Base-by-base conservation (phyloP, 2,888 invertebrate species). In the Lasioglossum villosulum region DNA sequence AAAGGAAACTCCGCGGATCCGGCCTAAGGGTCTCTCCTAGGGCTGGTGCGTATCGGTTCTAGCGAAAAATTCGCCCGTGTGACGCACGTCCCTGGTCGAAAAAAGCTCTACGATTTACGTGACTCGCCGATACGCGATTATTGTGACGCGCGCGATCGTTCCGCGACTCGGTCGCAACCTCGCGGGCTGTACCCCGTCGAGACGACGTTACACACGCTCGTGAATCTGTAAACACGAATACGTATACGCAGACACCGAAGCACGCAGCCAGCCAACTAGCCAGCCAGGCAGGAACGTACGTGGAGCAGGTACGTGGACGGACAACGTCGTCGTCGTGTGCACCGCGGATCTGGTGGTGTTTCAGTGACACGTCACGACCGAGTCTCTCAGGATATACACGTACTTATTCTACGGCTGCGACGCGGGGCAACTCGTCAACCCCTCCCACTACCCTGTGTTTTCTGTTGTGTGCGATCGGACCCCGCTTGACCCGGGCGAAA, bases 1-100 rank as follows among this genome's bases (percentile, higher is more conserved):
- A 92, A 93, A 92, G 92, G 92, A 93, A 93, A 90, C 48, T 92
- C 92, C 90, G 89, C 91, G 93, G 91, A 91, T 90, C 86, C 91
- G 86, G 91, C 89, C 91, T 90, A 90, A 90, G 90, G 90, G 89
- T 90, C 88, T 90, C 90, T 90, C 90, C 85, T 90, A 93, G 92
- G 93, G 93, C 92, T 93, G 91, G 90, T 93, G 90, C 90, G 91
- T 90, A 86, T 85, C 89, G 86, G 37, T 86, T 86, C 88, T 87
- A 83, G 76, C 82, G 80, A 72, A 37, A 86, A 77, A 48, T 71
- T 73, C 30, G 37, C 73, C 34, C 42, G 78, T 42, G 71, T 75
- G 76, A 75, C 68, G 82, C 37, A 16, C 12, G 77, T 68, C 19
- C 19, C 34, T 63, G 19, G 3, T 63, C 30, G 30, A 19, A 34